Conservation (phyloP, 2,797 vertebrate species). For the Chrysolophus pictus region DNA sequence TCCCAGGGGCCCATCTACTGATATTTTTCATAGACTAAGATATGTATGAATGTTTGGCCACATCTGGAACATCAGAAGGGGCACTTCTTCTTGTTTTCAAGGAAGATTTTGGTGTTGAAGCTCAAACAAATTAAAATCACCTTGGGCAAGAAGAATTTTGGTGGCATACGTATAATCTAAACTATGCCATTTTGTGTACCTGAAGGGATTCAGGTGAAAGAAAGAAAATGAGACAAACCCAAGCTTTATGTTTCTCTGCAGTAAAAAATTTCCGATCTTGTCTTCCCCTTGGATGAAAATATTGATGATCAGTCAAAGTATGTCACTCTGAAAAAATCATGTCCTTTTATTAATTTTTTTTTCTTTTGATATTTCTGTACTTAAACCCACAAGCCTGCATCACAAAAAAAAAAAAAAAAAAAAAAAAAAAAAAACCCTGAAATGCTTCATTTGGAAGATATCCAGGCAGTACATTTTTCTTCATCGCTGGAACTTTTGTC, state of each 20-base stretch:
- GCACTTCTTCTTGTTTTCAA: background rate
- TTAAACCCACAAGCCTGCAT: background rate
- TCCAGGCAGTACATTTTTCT: conserved; percentile 60
- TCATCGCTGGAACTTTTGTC: conserved; percentile 46
- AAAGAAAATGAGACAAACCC: background rate
- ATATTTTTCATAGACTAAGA: background rate
- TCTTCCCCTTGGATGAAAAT: background rate
- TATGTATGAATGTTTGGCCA: background rate
- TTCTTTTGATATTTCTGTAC: background rate
- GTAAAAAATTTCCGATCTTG: background rate
- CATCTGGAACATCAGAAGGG: background rate
- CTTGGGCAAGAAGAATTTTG: background rate
- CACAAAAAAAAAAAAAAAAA: background rate
- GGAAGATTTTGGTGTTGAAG: background rate
- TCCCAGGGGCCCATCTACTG: background rate
- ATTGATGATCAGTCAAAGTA: background rate
- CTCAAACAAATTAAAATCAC: background rate
- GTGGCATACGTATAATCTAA: background rate
- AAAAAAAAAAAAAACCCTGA: background rate
- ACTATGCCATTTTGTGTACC: background rate
- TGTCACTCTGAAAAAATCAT: background rate
- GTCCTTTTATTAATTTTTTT: background rate
- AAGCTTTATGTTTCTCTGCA: background rate
- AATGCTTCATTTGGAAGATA: conserved; percentile 37
- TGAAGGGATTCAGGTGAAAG: background rate